Evolutionary conservation across 23 tunicate species (phyloP).

Genomic region (Ascidia mentula): DNA sequence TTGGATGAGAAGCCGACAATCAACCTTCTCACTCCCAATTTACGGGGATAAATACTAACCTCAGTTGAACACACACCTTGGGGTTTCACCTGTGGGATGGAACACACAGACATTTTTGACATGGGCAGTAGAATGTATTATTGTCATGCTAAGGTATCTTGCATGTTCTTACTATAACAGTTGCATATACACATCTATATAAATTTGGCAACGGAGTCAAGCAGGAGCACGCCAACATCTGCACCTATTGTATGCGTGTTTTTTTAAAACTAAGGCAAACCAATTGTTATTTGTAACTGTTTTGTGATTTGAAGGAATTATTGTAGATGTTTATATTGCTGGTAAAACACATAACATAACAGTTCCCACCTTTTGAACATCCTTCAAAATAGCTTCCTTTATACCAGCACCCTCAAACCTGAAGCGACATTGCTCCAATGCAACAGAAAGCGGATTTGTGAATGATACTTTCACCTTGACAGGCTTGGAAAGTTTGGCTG

Average conservation of each 20-base stretch:
- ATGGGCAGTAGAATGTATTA: background rate
- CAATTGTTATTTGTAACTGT: no score
- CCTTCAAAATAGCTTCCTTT: constrained; percentile 28
- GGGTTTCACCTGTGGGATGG: constrained; percentile 44
- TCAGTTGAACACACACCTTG: constrained; percentile 39
- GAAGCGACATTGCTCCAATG: constrained; percentile 51
- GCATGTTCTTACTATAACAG: background rate
- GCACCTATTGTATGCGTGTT: no score
- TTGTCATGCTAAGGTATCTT: background rate
- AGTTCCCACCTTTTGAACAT: constrained; percentile 42
- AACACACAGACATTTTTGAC: no score
- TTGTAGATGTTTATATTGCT: no score
- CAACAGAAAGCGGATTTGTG: constrained; percentile 80
- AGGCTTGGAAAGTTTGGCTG: constrained; percentile 31
- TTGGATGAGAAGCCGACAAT: constrained; percentile 77
- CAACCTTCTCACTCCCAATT: constrained; percentile 44
- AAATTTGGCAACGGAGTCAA: no score
- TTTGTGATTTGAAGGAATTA: no score
- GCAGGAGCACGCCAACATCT: no score
- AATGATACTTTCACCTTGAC: constrained; percentile 56
- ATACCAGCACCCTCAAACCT: constrained; percentile 88
- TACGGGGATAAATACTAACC: constrained; percentile 42
- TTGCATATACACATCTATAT: no score
- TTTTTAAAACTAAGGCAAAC: no score
- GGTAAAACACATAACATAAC: background rate